phyloP scores from a whole-genome alignment of 2,113 vertebrate genomes.

The Vidua macroura region DNA sequence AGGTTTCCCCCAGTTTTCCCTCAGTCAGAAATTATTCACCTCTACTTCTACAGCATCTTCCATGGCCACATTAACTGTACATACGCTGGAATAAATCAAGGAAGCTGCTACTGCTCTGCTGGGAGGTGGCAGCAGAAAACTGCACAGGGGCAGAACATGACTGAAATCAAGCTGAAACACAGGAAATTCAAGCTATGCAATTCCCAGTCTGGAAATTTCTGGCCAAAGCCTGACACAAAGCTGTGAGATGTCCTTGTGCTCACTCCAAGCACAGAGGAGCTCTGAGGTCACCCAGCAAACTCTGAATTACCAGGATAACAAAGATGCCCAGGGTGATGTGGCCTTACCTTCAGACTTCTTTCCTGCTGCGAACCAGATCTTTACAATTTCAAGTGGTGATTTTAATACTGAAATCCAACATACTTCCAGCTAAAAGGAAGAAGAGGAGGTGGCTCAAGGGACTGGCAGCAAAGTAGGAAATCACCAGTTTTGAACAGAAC shows the following conservation, averaged over 20 bases:
- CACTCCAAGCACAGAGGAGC: neutral
- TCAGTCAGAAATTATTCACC: neutral
- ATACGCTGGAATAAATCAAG: neutral
- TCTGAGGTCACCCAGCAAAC: neutral
- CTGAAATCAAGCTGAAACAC: neutral
- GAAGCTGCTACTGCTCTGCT: neutral
- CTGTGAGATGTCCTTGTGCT: neutral
- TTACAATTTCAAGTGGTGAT: neutral
- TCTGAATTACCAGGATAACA: neutral
- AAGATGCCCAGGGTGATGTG: neutral
- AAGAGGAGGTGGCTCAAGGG: neutral
- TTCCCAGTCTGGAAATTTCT: neutral
- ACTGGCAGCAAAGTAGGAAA: neutral
- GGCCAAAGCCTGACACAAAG: neutral
- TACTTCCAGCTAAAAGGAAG: slow-evolving; percentile 7
- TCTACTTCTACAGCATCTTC: neutral
- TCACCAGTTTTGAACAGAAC: neutral
- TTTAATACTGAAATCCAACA: slow-evolving; percentile 9
- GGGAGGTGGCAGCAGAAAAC: neutral
- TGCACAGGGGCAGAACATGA: neutral
- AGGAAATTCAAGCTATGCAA: neutral
- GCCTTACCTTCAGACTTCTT: neutral
- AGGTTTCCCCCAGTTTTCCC: neutral
- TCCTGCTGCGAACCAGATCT: neutral
- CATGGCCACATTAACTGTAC: neutral